These are phyloP conservation scores for Lontra canadensis DNA, from an alignment of 2,113 vertebrate genomes.

Conservation along the genomic window DNA sequence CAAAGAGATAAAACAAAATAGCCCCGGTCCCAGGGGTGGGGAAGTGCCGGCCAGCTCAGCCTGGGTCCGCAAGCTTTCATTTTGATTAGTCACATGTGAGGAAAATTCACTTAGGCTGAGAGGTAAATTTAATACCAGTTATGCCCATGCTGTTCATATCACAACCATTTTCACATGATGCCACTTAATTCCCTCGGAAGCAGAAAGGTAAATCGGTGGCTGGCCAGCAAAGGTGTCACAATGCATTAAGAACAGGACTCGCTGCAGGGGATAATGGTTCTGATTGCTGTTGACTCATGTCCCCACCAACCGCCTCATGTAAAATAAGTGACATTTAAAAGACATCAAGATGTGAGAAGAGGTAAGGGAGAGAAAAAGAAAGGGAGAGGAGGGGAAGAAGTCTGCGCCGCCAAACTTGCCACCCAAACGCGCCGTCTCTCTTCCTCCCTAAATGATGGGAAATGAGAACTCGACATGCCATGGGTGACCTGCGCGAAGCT, in stretches of 20 bases:
- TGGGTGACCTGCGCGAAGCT: conserved; percentile 87
- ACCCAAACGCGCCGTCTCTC: conserved; percentile 84
- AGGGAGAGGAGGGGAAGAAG: conserved; percentile 74
- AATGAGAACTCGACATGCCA: conserved; percentile 90
- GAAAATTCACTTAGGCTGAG: conserved; percentile 96
- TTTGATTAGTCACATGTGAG: conserved; percentile 96
- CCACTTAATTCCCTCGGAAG: conserved; percentile 97
- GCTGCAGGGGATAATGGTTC: conserved; percentile 94
- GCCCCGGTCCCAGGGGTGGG: conserved; percentile 90
- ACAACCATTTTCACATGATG: conserved; percentile 96
- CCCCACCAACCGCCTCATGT: conserved; percentile 93
- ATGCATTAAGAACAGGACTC: conserved; percentile 92
- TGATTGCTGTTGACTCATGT: conserved; percentile 95
- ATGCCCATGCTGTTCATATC: conserved; percentile 98
- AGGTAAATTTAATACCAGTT: conserved; percentile 94
- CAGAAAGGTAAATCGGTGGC: conserved; percentile 93
- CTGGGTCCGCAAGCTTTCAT: conserved; percentile 96
- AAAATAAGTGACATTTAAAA: conserved; percentile 97
- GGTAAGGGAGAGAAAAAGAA: conserved; percentile 78
- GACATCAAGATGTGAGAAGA: conserved; percentile 94
- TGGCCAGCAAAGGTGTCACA: conserved; percentile 90
- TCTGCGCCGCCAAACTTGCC: conserved; percentile 84
- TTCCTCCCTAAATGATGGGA: conserved; percentile 87
- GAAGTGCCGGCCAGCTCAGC: conserved; percentile 88
- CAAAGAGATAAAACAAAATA: conserved; percentile 95